Conservation (phyloP, 2,797 vertebrate species). For the Chrosomus eos region DNA sequence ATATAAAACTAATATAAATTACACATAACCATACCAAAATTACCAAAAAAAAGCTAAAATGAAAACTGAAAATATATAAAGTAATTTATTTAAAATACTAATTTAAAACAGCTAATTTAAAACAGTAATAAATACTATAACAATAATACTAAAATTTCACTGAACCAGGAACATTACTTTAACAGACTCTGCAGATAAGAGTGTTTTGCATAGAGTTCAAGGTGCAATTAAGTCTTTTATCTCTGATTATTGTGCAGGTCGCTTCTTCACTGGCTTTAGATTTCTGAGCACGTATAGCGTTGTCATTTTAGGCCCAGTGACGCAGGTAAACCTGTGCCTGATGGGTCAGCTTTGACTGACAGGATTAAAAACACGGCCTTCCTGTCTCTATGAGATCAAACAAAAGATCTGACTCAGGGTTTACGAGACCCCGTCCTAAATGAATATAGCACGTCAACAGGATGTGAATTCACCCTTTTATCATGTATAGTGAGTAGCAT, state of each 20-base stretch:
- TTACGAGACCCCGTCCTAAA: slow-evolving; percentile 16
- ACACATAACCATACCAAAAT: neutral
- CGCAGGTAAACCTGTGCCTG: slow-evolving; percentile 32
- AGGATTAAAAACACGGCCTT: slow-evolving; percentile 43
- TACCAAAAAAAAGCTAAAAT: neutral
- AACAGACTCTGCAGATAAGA: neutral
- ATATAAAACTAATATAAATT: too few species aligned
- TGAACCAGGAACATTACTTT: neutral
- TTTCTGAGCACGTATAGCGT: neutral
- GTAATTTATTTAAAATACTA: neutral
- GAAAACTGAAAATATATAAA: neutral
- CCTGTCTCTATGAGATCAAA: slow-evolving; percentile 37
- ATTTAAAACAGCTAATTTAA: neutral
- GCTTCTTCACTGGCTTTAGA: neutral
- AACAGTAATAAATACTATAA: neutral
- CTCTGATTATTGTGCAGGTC: neutral
- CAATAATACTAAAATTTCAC: neutral
- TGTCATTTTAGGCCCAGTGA: slow-evolving; percentile 13
- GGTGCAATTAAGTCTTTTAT: slow-evolving; percentile 2
- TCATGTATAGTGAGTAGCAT: neutral
- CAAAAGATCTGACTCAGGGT: slow-evolving; percentile 32
- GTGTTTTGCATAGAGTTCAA: neutral
- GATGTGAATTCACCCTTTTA: neutral
- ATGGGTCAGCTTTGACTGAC: slow-evolving; percentile 45
- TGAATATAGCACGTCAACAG: neutral